These are phyloP conservation scores for Monopis laevigella DNA, from an alignment of 2,888 invertebrate genomes.

Conservation along the genomic window DNA sequence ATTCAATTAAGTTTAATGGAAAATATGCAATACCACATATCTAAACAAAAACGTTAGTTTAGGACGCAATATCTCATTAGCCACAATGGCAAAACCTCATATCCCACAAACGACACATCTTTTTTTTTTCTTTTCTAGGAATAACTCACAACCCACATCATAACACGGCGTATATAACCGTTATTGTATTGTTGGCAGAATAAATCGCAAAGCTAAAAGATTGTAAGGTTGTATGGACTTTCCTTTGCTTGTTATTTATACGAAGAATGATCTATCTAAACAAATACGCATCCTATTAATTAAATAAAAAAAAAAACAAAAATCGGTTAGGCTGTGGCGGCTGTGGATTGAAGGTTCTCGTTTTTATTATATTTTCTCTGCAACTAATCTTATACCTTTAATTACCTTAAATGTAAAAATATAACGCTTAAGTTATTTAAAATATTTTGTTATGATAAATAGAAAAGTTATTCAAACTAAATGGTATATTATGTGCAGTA, in stretches of 20 bases:
- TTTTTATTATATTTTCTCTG: background rate
- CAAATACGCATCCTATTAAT: too few species aligned
- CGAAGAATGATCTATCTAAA: too few species aligned
- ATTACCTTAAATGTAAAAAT: background rate
- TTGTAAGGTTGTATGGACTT: background rate
- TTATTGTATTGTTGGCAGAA: constrained; percentile 3
- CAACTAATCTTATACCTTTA: background rate
- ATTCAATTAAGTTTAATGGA: background rate
- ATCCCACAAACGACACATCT: background rate
- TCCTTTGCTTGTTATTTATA: background rate
- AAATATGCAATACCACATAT: constrained; percentile 11
- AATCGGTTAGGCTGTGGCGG: background rate
- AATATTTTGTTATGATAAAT: too few species aligned
- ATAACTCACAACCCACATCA: constrained; percentile 11
- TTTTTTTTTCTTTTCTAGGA: background rate
- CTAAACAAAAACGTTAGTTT: constrained; percentile 5
- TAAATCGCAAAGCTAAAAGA: background rate
- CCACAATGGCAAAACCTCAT: constrained; percentile 12
- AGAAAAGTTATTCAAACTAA: too few species aligned
- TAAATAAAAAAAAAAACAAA: background rate
- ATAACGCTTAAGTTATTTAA: too few species aligned
- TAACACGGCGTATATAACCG: background rate
- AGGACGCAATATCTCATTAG: constrained; percentile 9
- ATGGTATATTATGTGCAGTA: too few species aligned
- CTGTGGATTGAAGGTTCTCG: background rate